These are phyloP conservation scores for Monopterus albus DNA, from an alignment of 2,113 vertebrate genomes.

Conservation along the genomic window DNA sequence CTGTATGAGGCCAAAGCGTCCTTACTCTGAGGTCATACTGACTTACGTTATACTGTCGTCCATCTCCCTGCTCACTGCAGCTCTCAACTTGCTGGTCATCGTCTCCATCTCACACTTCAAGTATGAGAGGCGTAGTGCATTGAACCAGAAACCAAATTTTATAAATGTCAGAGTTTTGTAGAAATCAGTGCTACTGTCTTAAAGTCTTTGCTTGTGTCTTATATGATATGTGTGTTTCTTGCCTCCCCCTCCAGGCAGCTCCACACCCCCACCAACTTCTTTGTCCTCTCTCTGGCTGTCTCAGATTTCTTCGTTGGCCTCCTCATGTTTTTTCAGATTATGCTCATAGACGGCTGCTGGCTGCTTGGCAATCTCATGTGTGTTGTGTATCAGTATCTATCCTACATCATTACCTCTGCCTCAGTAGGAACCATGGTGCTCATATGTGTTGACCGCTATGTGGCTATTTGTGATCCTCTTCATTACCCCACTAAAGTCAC, in stretches of 20 bases:
- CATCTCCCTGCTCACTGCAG: constrained; percentile 21
- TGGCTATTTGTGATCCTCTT: constrained; percentile 46
- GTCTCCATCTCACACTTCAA: too few relatives aligned
- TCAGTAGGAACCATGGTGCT: constrained; percentile 34
- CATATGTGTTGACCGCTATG: constrained; percentile 39
- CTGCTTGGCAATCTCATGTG: too few relatives aligned
- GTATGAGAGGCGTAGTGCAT: too few relatives aligned
- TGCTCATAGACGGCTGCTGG: neutral
- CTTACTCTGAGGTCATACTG: neutral
- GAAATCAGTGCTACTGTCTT: too few relatives aligned
- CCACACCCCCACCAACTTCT: too few relatives aligned
- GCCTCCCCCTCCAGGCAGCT: too few relatives aligned
- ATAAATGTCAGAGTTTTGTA: too few relatives aligned
- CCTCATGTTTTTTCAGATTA: constrained; percentile 27
- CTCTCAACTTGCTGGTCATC: constrained; percentile 41
- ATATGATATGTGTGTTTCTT: neutral
- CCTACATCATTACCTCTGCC: constrained; percentile 20
- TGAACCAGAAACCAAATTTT: too few relatives aligned
- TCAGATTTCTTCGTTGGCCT: too few relatives aligned
- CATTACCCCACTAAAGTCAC: constrained; percentile 1
- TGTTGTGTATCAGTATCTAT: neutral
- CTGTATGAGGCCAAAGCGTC: neutral
- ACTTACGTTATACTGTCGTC: neutral
- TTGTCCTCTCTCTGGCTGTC: too few relatives aligned
- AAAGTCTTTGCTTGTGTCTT: neutral